Conservation (phyloP, 2,888 invertebrate species). For the Aphodius granarius region DNA sequence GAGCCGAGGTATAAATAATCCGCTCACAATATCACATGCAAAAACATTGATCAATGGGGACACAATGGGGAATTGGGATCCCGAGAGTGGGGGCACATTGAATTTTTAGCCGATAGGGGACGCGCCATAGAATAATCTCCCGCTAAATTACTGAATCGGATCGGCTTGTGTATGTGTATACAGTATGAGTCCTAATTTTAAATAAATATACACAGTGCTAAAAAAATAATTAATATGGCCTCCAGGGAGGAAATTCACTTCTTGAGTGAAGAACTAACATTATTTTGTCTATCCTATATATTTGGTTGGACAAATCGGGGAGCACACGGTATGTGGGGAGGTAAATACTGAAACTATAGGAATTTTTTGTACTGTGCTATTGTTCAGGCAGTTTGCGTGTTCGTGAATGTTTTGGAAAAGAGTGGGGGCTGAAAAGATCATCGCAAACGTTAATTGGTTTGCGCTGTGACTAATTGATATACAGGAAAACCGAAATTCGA, state of each 20-base stretch:
- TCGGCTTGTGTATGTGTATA: too few species aligned
- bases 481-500: neutral
- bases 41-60: slow-evolving; percentile 45
- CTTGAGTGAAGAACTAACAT: too few species aligned
- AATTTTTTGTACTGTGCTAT: neutral
- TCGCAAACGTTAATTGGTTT: neutral
- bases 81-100: slow-evolving; percentile 33
- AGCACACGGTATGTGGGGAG: too few species aligned
- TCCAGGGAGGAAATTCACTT: too few species aligned
- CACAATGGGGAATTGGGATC: slow-evolving; percentile 41
- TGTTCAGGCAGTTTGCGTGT: neutral
- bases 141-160: neutral
- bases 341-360: too few species aligned
- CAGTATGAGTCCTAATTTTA: too few species aligned
- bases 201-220: too few species aligned
- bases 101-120: slow-evolving; percentile 36
- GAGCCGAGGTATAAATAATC: slow-evolving; percentile 5
- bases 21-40: slow-evolving; percentile 44
- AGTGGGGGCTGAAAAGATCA: neutral
- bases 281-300: too few species aligned
- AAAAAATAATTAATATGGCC: too few species aligned
- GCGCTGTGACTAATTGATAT: neutral
- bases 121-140: slow-evolving; percentile 22
- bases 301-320: too few species aligned
- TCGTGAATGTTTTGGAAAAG: too few species aligned